phyloP scores from a whole-genome alignment of 2,888 invertebrate species.

The Scaptomyza reducta region DNA sequence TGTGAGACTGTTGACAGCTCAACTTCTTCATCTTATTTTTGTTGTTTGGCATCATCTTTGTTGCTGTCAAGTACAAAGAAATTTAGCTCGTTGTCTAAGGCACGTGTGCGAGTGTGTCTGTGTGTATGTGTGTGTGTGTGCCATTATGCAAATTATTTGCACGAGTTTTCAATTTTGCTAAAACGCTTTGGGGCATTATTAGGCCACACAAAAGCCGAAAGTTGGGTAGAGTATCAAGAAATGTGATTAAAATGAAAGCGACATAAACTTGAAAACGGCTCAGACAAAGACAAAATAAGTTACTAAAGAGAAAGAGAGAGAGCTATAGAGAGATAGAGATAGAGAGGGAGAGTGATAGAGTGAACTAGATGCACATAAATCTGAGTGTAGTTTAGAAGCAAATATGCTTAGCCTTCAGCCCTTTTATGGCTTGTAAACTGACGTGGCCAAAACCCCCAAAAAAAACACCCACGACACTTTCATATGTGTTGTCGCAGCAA shows the following conservation, averaged over 20 bases:
- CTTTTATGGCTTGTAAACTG: constrained; percentile 39
- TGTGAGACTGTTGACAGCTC: constrained; percentile 70
- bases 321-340: constrained; percentile 3
- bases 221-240: constrained; percentile 52
- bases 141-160: constrained; percentile 76
- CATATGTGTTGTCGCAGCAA: constrained; percentile 41
- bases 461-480: constrained; percentile 30
- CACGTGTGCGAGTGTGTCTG: not conserved
- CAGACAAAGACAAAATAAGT: constrained; percentile 63
- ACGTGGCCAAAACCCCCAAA: constrained; percentile 25
- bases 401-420: constrained; percentile 56
- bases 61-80: constrained; percentile 55
- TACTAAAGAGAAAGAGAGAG: constrained; percentile 1
- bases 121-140: constrained; percentile 15
- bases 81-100: constrained; percentile 38
- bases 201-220: constrained; percentile 50
- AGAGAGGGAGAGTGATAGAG: not conserved
- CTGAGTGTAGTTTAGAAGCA: constrained; percentile 36
- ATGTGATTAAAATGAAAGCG: constrained; percentile 71
- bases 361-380: constrained; percentile 14
- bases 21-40: constrained; percentile 25
- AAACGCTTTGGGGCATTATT: constrained; percentile 74
- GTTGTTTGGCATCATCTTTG: constrained; percentile 26
- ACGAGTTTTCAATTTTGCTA: constrained; percentile 76
- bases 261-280: constrained; percentile 37